Base-by-base conservation (phyloP, 2,888 invertebrate species). In the Drosophila rellima region DNA sequence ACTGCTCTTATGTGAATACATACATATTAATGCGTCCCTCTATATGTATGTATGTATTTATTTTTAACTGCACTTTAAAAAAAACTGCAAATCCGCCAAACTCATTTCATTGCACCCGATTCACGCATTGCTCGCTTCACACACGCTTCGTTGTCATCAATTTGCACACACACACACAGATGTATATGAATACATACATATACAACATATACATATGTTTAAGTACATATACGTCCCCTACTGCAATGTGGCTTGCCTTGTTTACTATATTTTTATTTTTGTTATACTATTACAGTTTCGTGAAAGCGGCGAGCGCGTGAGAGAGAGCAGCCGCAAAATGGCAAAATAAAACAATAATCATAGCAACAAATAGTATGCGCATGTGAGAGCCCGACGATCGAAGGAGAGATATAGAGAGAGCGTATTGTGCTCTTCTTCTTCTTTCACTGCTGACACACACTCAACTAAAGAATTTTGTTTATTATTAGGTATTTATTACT, bases 251-350 rank as follows among this genome's bases (percentile, higher is more conserved):
- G 73, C 77, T 80, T 70, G 83, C 73, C 83, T 81, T 82, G 73
- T 77, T 80, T 75, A 76, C 76, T 68, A 78, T 55, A 63, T 67
- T 78, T 72, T 79, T 67, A 68, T 59, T 66, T 71, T 50, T 63
- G 54, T 78, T 65, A 61, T 64, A 63, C 73, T 70, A 68, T 82
- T 82, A 81, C 70, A 77, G 65, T 73, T 80, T 82, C 70, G 83
- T 70, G 82, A 85, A 85, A 89, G 87, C 87, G 67, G 73, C 70
- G 65, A 77, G 71, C 73, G 61, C 42, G 29, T 48, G 52, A 69
- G 70, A 85, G 76, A 60, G 81, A 61, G 68, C 31, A 29, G 50
- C 40, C 56, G 29, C 42, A 63, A 70, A 75, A 70, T 68, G 63
- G 67, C 86, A 82, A 77, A 83, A 70, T 57, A 71, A 31, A 67